Evolutionary conservation across 2,113 vertebrate species (phyloP), one percentile per base, ranked within the genome.

Genomic region (Canis aureus): DNA sequence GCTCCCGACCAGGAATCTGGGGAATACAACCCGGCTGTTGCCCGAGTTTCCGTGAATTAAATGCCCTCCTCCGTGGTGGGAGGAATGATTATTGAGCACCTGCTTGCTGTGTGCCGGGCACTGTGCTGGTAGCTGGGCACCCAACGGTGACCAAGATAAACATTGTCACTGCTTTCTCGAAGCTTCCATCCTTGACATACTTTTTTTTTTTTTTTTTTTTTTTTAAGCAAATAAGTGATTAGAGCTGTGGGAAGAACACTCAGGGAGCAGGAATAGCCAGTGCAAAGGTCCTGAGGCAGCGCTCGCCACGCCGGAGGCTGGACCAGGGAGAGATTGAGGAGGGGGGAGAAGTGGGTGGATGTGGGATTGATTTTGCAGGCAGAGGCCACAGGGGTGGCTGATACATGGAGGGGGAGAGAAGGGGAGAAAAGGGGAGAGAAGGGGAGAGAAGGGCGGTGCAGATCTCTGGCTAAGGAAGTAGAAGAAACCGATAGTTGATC

Each of bases 231-330:
- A 64, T 49, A 59, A 57, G 59, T 2, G 35, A 55, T 82, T 27
- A 49, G 6, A 43, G n/a, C 78, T 49, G 62, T 3, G 11, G 6
- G 27, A 53, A 73, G 57, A 35, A 27, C 29, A 1, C 13, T 51
- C 6, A 20, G 16, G 38, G 86, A 38, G 49, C 1, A 8, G 17
- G 38, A 19, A 35, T 15, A 29, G 79, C n/a, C 32, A 0, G 3
- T 86, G 95, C 67, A 86, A 90, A 94, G 74, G 90, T 5, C 83
- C 78, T 71, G 86, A 11, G 95, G 80, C 59, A 78, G 86, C 53
- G 32, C 43, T 22, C 22, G 19, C 27, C 3, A 2, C 1, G 16
- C 35, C 20, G 38, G 49, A n/a, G 67, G 1, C 27, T 55, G 69
- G 67, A 64, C 27, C 38, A 38, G n/a, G 66, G n/a, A 11, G 51